Evolutionary conservation across 2,113 vertebrate species (phyloP).

Genomic region (Tiliqua scincoides): DNA sequence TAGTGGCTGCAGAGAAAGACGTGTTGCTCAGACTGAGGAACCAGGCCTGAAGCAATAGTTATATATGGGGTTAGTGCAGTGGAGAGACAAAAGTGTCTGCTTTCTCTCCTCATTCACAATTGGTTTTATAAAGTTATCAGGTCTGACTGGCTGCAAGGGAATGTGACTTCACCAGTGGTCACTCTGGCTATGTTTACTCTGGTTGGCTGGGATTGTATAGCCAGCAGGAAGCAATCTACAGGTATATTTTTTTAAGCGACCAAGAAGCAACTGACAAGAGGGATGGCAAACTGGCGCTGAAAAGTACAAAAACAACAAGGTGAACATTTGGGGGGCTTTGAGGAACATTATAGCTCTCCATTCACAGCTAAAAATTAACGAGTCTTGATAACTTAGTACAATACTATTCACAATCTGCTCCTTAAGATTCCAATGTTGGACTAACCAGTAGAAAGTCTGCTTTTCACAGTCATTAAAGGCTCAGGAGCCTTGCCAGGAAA

Average conservation of each 20-base stretch:
- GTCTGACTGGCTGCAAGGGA: not conserved
- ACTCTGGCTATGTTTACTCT: not conserved
- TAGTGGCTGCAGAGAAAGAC: no score
- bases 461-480: not conserved
- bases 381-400: not conserved
- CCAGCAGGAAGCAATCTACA: not conserved
- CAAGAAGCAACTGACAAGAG: not conserved
- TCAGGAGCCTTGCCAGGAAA: not conserved
- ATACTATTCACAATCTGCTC: not conserved
- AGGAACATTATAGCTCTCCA: not conserved
- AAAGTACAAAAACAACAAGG: not conserved
- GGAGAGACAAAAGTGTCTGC: not conserved
- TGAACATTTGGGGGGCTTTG: not conserved
- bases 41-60: no score
- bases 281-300: not conserved
- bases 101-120: not conserved
- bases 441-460: not conserved
- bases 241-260: not conserved
- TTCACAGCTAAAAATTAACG: not conserved
- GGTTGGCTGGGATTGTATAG: not conserved
- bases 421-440: not conserved
- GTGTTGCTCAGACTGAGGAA: no score
- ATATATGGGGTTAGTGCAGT: not conserved
- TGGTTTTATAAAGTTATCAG: not conserved
- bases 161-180: not conserved